These are phyloP conservation scores for Catharus ustulatus DNA, from an alignment of 2,797 vertebrate genomes.

Conservation along the genomic window DNA sequence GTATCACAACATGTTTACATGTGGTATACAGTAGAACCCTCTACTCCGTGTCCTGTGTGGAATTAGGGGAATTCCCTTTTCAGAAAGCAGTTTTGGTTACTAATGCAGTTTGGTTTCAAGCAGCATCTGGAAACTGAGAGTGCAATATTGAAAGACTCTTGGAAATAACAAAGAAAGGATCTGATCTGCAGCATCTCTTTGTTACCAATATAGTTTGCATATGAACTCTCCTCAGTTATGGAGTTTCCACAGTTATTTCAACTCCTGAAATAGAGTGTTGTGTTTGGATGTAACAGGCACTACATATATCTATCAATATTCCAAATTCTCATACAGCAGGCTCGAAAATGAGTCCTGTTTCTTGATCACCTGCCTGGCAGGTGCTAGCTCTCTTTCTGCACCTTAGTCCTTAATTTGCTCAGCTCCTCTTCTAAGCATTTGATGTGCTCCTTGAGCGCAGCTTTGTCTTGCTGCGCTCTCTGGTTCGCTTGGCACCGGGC, in stretches of 20 bases:
- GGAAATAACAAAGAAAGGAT: neutral
- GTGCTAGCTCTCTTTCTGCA: constrained; percentile 82
- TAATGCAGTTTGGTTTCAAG: constrained; percentile 5
- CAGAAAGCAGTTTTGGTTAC: constrained; percentile 26
- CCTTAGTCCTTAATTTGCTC: constrained; percentile 83
- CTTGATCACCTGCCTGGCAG: neutral
- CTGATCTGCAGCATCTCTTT: constrained; percentile 28
- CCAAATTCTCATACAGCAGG: neutral
- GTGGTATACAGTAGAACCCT: neutral
- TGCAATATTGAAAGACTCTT: constrained; percentile 9
- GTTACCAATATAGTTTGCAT: neutral
- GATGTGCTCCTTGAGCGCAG: constrained; percentile 85
- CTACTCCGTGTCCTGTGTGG: neutral
- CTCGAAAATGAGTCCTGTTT: neutral
- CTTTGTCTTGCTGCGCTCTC: constrained; percentile 86
- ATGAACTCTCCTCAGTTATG: neutral
- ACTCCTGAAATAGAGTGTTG: neutral
- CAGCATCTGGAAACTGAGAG: constrained; percentile 47
- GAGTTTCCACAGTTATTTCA: neutral
- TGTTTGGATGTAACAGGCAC: constrained; percentile 27
- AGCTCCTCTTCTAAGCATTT: constrained; percentile 90
- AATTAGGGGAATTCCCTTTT: neutral
- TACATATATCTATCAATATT: neutral
- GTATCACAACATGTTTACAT: neutral
- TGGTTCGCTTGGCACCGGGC: constrained; percentile 86